phyloP scores from a whole-genome alignment of 2,888 invertebrate species.

The Cephalotes varians region DNA sequence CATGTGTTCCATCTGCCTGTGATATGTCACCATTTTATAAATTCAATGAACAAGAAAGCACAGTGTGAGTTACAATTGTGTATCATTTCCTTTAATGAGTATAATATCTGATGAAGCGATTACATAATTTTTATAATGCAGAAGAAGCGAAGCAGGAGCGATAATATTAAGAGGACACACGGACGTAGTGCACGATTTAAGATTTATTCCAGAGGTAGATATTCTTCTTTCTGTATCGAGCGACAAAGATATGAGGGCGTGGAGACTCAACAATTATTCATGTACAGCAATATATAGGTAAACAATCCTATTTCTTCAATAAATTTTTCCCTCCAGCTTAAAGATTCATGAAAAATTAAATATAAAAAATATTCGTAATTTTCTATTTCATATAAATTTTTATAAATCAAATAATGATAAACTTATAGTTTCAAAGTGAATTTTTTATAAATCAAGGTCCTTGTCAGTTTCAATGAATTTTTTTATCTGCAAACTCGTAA shows the following conservation, averaged over 20 bases:
- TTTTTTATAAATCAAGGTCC: background rate
- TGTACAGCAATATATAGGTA: conserved; percentile 91
- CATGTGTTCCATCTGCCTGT: conserved; percentile 87
- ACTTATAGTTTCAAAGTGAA: background rate
- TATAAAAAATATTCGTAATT: background rate
- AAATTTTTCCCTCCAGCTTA: background rate
- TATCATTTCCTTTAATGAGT: background rate
- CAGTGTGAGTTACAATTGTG: conserved; percentile 85
- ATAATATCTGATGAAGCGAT: background rate
- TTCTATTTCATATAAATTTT: background rate
- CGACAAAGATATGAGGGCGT: conserved; percentile 92
- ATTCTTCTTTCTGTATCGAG: conserved; percentile 91
- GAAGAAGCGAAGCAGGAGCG: conserved; percentile 88
- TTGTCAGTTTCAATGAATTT: background rate
- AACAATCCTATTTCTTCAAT: conserved; percentile 36
- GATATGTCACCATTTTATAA: conserved; percentile 82
- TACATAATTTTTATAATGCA: conserved; percentile 30
- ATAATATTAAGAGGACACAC: conserved; percentile 91
- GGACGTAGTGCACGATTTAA: conserved; percentile 90
- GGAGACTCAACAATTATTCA: conserved; percentile 90
- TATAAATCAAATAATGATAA: background rate
- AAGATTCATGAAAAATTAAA: background rate
- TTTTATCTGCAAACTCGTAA: background rate
- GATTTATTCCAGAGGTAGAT: conserved; percentile 88
- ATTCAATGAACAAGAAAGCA: conserved; percentile 83